Evolutionary conservation across 2,797 vertebrate genomes (phyloP).

Genomic region (Gallinago solitaria): DNA sequence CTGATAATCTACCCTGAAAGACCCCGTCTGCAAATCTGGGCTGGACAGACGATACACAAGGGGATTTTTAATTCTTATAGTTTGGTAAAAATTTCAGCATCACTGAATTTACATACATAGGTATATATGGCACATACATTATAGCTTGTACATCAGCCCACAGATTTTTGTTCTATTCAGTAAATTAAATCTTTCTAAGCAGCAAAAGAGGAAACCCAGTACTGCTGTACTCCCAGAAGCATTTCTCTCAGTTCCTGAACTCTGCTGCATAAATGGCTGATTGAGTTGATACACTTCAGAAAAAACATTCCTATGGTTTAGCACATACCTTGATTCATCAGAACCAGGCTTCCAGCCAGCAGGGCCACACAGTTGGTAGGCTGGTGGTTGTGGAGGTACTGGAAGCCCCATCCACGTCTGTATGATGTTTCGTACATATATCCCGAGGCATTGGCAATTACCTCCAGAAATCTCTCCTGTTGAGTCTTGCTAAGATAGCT

Average conservation of each 20-base stretch:
- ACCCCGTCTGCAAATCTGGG: neutral
- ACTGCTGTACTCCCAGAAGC: neutral
- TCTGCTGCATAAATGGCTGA: neutral
- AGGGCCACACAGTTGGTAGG: conserved; percentile 98
- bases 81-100: neutral
- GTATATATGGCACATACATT: neutral
- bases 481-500: conserved; percentile 90
- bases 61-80: neutral
- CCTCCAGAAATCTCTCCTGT: conserved; percentile 93
- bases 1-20: neutral
- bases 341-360: conserved; percentile 91
- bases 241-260: neutral
- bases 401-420: conserved; percentile 95
- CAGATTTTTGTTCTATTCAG: neutral
- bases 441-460: conserved; percentile 91
- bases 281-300: neutral
- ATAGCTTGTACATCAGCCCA: neutral
- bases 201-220: neutral
- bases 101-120: neutral
- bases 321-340: conserved; percentile 94
- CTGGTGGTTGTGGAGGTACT: conserved; percentile 98
- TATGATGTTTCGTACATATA: conserved; percentile 97
- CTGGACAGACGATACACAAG: neutral
- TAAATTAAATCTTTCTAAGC: neutral
- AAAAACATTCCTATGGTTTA: neutral